Evolutionary conservation across 2,888 invertebrate genomes (phyloP).

Genomic region (Nomada fabriciana): DNA sequence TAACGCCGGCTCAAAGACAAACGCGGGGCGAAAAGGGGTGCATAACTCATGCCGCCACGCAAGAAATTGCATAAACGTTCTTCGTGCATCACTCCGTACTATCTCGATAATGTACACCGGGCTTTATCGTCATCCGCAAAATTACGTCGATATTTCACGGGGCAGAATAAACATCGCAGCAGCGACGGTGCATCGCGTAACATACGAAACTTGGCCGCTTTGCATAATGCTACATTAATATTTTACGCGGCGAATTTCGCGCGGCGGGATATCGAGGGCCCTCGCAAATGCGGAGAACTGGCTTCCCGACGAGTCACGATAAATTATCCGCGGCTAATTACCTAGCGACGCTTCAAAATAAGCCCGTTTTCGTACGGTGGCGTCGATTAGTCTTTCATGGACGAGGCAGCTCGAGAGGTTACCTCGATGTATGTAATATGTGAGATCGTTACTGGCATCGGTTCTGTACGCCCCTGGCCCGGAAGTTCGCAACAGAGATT

Average conservation of each 20-base stretch:
- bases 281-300: constrained; percentile 11
- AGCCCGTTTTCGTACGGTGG: constrained; percentile 38
- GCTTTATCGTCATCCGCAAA: constrained; percentile 45
- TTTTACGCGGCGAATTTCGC: constrained; percentile 1
- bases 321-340: constrained; percentile 60
- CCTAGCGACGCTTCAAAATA: constrained; percentile 44
- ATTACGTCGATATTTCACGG: constrained; percentile 50
- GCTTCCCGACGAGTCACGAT: constrained; percentile 41
- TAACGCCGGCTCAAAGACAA: neutral
- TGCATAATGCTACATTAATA: constrained; percentile 39
- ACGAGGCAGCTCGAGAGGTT: constrained; percentile 24
- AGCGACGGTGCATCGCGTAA: neutral
- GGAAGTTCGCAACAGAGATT: constrained; percentile 14
- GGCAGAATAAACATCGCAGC: constrained; percentile 31
- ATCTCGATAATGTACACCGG: constrained; percentile 39
- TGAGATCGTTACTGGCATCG: constrained; percentile 35
- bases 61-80: constrained; percentile 47
- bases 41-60: constrained; percentile 7
- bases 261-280: neutral
- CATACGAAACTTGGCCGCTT: constrained; percentile 34
- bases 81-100: constrained; percentile 3
- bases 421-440: constrained; percentile 10
- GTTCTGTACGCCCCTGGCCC: constrained; percentile 15
- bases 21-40: neutral
- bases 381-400: constrained; percentile 57